Conservation (phyloP, 2,888 invertebrate genomes). For the Sabatieria punctata region DNA sequence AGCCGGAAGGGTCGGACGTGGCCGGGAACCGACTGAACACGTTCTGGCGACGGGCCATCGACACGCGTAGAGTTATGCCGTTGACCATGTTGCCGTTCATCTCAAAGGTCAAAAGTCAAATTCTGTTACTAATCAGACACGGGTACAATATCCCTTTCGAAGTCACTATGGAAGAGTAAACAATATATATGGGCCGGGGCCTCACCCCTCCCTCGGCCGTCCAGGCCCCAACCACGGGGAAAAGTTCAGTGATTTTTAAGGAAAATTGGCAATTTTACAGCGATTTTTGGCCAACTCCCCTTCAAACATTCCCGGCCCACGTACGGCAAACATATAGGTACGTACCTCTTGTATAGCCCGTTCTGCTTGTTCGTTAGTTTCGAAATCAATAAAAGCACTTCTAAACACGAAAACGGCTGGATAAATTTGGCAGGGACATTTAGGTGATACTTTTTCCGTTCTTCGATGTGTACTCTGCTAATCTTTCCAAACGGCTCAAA, state of each 20-base stretch:
- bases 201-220: too few species aligned
- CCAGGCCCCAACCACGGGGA: too few species aligned
- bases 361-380: not conserved
- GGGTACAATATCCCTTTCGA: too few species aligned
- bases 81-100: conserved; percentile 13
- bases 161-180: too few species aligned
- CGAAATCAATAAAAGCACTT: conserved; percentile 5
- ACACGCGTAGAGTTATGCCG: conserved; percentile 12
- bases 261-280: too few species aligned
- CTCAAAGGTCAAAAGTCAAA: conserved; percentile 10
- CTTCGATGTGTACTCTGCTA: not conserved
- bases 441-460: conserved; percentile 1
- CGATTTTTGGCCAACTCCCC: too few species aligned
- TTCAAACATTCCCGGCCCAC: too few species aligned
- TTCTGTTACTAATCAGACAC: too few species aligned
- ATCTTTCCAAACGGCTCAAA: conserved; percentile 4
- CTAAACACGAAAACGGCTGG: not conserved
- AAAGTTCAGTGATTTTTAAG: too few species aligned
- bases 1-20: too few species aligned
- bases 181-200: too few species aligned
- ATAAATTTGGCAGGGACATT: not conserved
- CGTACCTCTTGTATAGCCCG: conserved; percentile 6
- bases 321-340: not conserved
- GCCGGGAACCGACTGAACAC: too few species aligned
- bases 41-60: conserved; percentile 11